Conservation (phyloP, 2,113 vertebrate species). For the Paradoxurus hermaphroditus region DNA sequence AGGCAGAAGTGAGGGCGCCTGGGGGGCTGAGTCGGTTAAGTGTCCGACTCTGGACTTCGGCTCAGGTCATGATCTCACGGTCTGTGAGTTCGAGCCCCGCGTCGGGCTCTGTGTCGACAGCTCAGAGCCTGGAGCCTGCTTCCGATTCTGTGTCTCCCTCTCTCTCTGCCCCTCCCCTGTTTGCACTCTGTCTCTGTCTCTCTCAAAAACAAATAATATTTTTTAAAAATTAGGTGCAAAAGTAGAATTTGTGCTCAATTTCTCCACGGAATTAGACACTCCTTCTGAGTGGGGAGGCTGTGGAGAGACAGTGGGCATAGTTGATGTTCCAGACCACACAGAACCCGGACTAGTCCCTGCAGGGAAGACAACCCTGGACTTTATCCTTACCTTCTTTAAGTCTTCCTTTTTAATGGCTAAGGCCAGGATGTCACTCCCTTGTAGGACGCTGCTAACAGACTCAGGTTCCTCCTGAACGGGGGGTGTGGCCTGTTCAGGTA, state of each 20-base stretch:
- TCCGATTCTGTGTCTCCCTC: too few relatives aligned
- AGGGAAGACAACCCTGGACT: not conserved
- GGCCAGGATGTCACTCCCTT: constrained; percentile 81
- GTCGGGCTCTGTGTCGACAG: too few relatives aligned
- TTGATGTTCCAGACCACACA: not conserved
- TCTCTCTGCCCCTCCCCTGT: too few relatives aligned
- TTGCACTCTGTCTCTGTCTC: too few relatives aligned
- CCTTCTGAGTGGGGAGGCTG: not conserved
- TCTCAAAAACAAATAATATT: too few relatives aligned
- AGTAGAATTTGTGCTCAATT: not conserved
- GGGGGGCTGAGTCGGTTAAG: too few relatives aligned
- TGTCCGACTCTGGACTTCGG: too few relatives aligned
- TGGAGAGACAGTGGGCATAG: not conserved
- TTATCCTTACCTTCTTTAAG: constrained; percentile 83
- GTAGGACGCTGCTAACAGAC: constrained; percentile 65
- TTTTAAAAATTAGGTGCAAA: not conserved
- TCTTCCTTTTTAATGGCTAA: constrained; percentile 83
- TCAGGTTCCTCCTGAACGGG: constrained; percentile 75
- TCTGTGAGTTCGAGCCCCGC: too few relatives aligned
- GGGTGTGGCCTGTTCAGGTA: constrained; percentile 45
- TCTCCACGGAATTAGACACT: not conserved
- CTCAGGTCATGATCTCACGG: too few relatives aligned
- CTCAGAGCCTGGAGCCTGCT: too few relatives aligned
- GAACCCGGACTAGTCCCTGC: not conserved
- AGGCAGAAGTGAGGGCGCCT: not conserved